Evolutionary conservation across 2,888 invertebrate genomes (phyloP).

Genomic region (Platycheirus albimanus): DNA sequence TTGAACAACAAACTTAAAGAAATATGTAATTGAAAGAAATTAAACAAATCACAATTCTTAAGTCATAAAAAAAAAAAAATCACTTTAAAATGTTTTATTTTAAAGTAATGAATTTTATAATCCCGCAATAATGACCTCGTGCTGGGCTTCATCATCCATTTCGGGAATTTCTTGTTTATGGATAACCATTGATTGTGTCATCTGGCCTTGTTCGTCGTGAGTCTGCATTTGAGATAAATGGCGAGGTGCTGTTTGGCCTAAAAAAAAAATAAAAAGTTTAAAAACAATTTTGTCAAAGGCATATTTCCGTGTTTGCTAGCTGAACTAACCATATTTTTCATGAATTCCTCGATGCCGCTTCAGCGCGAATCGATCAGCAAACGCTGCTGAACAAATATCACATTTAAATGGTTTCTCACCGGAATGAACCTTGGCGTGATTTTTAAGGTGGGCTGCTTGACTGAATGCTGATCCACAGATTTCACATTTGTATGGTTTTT

Average conservation of each 20-base stretch:
- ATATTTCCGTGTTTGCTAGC: no score
- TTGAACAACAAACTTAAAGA: constrained; percentile 45
- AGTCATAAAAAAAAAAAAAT: constrained; percentile 51
- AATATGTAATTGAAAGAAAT: constrained; percentile 53
- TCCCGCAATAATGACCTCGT: constrained; percentile 81
- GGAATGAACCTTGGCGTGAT: constrained; percentile 93
- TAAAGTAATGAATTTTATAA: constrained; percentile 79
- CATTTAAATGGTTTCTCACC: constrained; percentile 93
- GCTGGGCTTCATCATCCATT: constrained; percentile 82
- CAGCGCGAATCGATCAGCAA: constrained; percentile 93
- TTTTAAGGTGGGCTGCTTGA: constrained; percentile 94
- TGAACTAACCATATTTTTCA: constrained; percentile 89
- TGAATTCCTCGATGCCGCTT: constrained; percentile 94
- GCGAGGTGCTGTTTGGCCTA: constrained; percentile 83
- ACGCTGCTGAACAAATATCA: constrained; percentile 92
- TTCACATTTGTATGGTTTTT: constrained; percentile 87
- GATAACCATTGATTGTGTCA: constrained; percentile 78
- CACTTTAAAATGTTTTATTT: constrained; percentile 62
- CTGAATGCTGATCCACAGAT: constrained; percentile 95
- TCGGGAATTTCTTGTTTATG: constrained; percentile 82
- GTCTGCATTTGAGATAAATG: constrained; percentile 81
- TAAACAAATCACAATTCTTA: constrained; percentile 66
- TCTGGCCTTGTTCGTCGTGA: constrained; percentile 60
- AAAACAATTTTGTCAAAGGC: background rate
- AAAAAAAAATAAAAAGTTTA: constrained; percentile 19